Evolutionary conservation across 2,113 vertebrate species (phyloP).

Genomic region (Grammomys surdaster): DNA sequence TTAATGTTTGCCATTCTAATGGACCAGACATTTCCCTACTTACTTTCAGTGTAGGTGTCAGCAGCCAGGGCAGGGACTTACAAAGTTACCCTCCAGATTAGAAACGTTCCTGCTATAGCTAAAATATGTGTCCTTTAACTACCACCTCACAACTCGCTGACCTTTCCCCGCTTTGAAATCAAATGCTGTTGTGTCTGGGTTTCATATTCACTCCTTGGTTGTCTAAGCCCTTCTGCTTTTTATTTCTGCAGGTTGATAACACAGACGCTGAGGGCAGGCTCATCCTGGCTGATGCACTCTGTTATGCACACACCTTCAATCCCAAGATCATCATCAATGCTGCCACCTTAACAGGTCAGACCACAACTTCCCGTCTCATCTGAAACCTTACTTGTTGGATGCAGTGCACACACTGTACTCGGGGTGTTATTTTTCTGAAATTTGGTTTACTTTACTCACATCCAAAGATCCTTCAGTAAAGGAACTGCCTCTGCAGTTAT

Average conservation of each 20-base stretch:
- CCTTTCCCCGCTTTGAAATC: background rate
- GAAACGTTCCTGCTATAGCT: background rate
- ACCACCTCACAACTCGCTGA: background rate
- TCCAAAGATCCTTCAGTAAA: conserved; percentile 7
- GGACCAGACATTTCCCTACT: background rate
- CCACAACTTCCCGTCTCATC: background rate
- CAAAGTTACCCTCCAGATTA: background rate
- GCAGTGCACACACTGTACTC: background rate
- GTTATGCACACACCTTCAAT: conserved; percentile 94
- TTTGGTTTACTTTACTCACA: background rate
- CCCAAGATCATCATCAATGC: conserved; percentile 94
- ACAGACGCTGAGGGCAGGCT: conserved; percentile 97
- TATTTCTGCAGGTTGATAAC: conserved; percentile 93
- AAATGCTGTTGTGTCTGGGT: background rate
- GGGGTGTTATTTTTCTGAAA: background rate
- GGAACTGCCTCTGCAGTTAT: background rate
- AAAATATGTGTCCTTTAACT: background rate
- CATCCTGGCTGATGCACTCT: conserved; percentile 95
- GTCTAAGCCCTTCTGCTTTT: background rate
- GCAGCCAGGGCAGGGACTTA: background rate
- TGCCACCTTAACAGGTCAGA: conserved; percentile 95
- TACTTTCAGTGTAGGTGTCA: background rate
- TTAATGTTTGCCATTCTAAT: background rate
- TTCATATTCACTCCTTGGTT: background rate
- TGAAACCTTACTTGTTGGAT: background rate